Percentiles rank a stretch among this genome's conserved stretches.
These are phyloP conservation scores for Tetrao urogallus DNA, from an alignment of 2,113 vertebrate species.

Conservation along the genomic window DNA sequence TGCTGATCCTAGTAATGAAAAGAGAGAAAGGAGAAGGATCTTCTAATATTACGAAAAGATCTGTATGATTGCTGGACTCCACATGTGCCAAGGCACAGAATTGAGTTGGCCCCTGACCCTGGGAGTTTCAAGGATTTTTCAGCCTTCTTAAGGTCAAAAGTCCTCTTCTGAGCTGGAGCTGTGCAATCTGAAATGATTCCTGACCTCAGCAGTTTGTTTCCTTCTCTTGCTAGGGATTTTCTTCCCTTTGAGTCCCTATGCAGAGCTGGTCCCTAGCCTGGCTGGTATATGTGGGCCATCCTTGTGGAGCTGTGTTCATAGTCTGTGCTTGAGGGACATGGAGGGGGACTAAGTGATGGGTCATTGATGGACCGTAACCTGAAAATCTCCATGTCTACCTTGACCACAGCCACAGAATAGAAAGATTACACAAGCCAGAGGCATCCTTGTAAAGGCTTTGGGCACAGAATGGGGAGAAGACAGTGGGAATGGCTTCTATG, in stretches of 20 bases:
- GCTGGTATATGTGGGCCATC: neutral
- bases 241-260: neutral
- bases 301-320: neutral
- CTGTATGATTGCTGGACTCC: neutral
- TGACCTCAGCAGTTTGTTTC: neutral
- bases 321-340: neutral
- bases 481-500: accelerated
- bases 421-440: accelerated
- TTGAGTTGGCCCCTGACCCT: neutral
- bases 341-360: accelerated
- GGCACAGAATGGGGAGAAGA: neutral
- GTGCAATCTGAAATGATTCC: neutral
- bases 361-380: neutral
- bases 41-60: neutral
- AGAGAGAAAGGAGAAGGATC: neutral
- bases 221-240: neutral
- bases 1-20: neutral
- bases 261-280: neutral
- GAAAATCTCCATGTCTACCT: neutral
- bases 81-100: accelerated
- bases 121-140: neutral
- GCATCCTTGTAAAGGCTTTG: neutral
- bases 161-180: neutral
- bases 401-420: no score
- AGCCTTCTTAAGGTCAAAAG: accelerated